A percentile compares a stretch with the other conserved stretches of the same genome.
phyloP scores from a whole-genome alignment of 2,888 invertebrate genomes.

The Erebia palarica region DNA sequence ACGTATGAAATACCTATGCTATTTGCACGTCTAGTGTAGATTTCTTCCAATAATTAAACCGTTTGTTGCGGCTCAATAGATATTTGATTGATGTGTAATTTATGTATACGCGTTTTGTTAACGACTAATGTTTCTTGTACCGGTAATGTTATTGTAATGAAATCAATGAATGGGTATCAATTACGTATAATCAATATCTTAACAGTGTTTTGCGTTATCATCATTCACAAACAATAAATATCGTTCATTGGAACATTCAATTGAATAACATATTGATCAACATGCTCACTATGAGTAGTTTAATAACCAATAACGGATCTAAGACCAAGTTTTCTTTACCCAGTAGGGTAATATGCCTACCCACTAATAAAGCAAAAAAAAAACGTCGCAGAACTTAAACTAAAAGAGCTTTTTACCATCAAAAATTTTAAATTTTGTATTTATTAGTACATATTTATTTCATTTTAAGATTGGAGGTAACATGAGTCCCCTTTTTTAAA shows the following conservation, averaged over 20 bases:
- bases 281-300: background rate
- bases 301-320: background rate
- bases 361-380: no score
- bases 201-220: constrained; percentile 8
- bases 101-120: constrained; percentile 8
- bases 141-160: background rate
- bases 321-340: no score
- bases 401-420: no score
- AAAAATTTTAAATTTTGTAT: no score
- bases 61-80: constrained; percentile 29
- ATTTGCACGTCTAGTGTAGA: constrained; percentile 14
- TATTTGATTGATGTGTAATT: constrained; percentile 17
- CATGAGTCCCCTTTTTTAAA: no score
- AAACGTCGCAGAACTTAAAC: no score
- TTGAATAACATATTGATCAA: background rate
- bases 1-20: constrained; percentile 31
- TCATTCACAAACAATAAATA: no score
- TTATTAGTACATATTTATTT: no score
- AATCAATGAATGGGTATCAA: constrained; percentile 15
- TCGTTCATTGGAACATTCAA: background rate
- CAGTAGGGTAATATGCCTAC: no score
- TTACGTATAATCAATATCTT: constrained; percentile 14
- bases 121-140: constrained; percentile 10
- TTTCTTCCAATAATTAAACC: constrained; percentile 33
- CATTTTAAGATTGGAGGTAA: no score